Evolutionary conservation across 1,140 invertebrate species (phyloP).

Genomic region (Vollenhovia emeryi): DNA sequence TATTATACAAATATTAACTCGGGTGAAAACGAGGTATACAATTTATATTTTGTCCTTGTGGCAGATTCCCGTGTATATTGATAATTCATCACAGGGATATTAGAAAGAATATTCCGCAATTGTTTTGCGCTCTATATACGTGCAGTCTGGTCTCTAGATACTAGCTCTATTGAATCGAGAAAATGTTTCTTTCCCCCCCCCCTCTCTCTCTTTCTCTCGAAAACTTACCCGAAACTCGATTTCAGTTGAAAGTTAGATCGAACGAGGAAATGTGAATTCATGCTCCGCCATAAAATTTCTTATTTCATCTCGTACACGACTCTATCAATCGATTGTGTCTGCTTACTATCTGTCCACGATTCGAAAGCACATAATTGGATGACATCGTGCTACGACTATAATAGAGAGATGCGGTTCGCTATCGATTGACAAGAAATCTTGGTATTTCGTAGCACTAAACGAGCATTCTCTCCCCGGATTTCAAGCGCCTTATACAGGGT

Average conservation of each 20-base stretch:
- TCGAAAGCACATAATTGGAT: conserved; percentile 37
- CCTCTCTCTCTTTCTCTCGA: too few relatives aligned
- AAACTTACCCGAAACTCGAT: conserved; percentile 34
- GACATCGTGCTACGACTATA: conserved; percentile 21
- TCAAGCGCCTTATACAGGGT: background rate
- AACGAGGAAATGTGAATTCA: conserved; percentile 31
- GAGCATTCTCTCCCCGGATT: background rate
- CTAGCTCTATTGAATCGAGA: conserved; percentile 16
- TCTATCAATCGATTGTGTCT: conserved; percentile 44
- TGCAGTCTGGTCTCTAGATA: conserved; percentile 19
- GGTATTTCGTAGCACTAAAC: background rate
- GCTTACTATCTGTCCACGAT: conserved; percentile 20
- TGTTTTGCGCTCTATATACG: background rate
- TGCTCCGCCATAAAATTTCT: conserved; percentile 44
- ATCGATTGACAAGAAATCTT: conserved; percentile 20
- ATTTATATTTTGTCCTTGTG: background rate
- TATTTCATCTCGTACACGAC: conserved; percentile 34
- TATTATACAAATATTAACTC: background rate
- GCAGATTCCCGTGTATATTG: background rate
- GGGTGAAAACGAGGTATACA: background rate
- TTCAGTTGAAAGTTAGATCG: conserved; percentile 23
- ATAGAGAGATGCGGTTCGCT: conserved; percentile 6
- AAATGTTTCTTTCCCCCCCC: background rate
- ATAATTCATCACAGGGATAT: conserved; percentile 14
- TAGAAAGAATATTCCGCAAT: background rate